These are phyloP conservation scores for Oryzias woworae DNA, from an alignment of 2,113 vertebrate species.

Conservation along the genomic window DNA sequence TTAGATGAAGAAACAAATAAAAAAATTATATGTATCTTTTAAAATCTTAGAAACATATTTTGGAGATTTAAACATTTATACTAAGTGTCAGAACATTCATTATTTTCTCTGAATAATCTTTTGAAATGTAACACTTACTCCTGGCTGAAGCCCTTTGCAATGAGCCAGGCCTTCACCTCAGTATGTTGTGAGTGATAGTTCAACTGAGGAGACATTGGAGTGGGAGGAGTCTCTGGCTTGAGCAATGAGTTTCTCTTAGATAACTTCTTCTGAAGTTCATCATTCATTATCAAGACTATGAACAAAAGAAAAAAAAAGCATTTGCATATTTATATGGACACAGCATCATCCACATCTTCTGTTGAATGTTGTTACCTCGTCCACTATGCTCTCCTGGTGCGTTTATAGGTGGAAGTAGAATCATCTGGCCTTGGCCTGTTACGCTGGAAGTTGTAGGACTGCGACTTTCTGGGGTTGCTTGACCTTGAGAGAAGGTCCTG, in stretches of 20 bases:
- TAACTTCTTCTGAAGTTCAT: conserved; percentile 74
- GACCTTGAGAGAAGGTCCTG: conserved; percentile 43
- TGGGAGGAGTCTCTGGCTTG: conserved; percentile 40
- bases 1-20: neutral
- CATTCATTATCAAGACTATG: conserved; percentile 74
- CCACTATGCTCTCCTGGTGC: conserved; percentile 33
- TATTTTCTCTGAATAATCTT: neutral
- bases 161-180: conserved; percentile 83
- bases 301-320: neutral
- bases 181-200: conserved; percentile 67
- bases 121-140: conserved; percentile 58
- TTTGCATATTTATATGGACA: neutral
- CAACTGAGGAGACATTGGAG: conserved; percentile 47
- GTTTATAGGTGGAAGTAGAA: conserved; percentile 21
- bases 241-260: conserved; percentile 50
- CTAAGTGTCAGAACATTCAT: neutral
- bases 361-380: neutral
- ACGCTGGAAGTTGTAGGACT: conserved; percentile 13
- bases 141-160: conserved; percentile 79
- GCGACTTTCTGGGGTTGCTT: conserved; percentile 9
- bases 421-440: conserved; percentile 28
- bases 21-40: neutral
- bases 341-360: too few species aligned
- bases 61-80: neutral
- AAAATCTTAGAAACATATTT: neutral